Evolutionary conservation across 2,888 invertebrate species (phyloP).

Genomic region (Clunio marinus): DNA sequence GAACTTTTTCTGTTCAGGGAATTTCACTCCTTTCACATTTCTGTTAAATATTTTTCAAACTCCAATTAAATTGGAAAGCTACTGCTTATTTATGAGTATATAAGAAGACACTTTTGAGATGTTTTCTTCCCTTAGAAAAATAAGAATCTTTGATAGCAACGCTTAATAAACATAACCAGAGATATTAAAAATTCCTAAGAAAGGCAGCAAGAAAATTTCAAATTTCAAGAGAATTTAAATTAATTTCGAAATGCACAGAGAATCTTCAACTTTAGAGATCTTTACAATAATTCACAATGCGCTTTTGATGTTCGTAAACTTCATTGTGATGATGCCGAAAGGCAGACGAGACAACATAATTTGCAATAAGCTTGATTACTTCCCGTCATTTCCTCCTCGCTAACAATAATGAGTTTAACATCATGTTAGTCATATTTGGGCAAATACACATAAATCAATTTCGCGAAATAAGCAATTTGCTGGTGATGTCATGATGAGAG

Average conservation of each 20-base stretch:
- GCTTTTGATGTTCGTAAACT: not conserved
- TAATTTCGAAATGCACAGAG: no score
- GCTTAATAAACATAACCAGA: conserved; percentile 6
- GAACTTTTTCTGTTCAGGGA: no score
- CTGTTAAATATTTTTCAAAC: not conserved
- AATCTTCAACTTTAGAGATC: no score
- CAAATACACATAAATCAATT: conserved; percentile 19
- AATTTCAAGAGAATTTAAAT: no score
- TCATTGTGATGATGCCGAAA: not conserved
- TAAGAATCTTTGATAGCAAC: not conserved
- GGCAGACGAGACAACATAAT: conserved; percentile 16
- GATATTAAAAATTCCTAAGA: not conserved
- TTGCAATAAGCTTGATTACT: conserved; percentile 27
- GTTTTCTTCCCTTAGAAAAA: no score
- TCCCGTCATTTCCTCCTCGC: conserved; percentile 9
- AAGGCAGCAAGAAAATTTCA: not conserved
- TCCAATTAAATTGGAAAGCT: not conserved
- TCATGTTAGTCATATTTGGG: conserved; percentile 23
- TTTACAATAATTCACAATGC: no score
- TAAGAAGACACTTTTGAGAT: not conserved
- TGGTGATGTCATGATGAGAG: conserved; percentile 22
- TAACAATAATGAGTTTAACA: conserved; percentile 25
- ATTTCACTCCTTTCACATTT: not conserved
- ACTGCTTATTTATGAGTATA: not conserved
- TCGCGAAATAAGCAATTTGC: not conserved